Percentiles rank a stretch among this genome's conserved stretches.
Conservation (phyloP, 2,888 invertebrate genomes). For the Melieria picta region DNA sequence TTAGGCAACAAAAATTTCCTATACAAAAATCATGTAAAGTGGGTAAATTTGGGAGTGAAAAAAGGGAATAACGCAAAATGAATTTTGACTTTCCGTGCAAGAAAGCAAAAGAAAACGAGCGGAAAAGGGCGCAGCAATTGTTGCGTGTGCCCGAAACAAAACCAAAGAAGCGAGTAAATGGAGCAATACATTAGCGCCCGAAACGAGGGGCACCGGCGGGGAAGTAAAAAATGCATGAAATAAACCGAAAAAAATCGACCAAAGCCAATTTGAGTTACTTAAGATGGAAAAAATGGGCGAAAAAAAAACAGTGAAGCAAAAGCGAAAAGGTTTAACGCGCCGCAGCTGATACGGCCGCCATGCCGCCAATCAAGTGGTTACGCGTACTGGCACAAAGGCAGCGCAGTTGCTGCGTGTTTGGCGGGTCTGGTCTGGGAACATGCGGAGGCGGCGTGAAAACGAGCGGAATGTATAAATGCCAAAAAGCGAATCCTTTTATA, state of each 20-base stretch:
- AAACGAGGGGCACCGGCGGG: no score
- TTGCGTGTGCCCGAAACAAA: neutral
- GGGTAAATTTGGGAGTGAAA: neutral
- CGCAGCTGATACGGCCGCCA: neutral
- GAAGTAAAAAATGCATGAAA: no score
- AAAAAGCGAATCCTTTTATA: no score
- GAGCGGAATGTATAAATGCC: no score
- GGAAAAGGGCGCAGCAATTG: neutral
- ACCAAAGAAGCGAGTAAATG: neutral
- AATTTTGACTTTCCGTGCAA: neutral
- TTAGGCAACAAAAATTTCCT: neutral
- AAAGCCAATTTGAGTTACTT: slow-evolving; percentile 7
- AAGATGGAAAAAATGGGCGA: neutral
- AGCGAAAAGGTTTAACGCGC: neutral
- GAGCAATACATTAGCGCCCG: neutral
- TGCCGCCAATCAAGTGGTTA: no score
- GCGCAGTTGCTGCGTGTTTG: no score
- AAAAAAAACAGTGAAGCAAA: neutral
- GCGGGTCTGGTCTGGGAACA: no score
- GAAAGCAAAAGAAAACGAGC: neutral
- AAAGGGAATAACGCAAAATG: neutral
- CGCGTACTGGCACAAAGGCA: no score
- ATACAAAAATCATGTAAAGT: neutral
- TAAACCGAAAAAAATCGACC: neutral
- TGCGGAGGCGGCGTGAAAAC: no score